Conservation (phyloP, 2,888 invertebrate genomes). For the Priocnemis perturbator region DNA sequence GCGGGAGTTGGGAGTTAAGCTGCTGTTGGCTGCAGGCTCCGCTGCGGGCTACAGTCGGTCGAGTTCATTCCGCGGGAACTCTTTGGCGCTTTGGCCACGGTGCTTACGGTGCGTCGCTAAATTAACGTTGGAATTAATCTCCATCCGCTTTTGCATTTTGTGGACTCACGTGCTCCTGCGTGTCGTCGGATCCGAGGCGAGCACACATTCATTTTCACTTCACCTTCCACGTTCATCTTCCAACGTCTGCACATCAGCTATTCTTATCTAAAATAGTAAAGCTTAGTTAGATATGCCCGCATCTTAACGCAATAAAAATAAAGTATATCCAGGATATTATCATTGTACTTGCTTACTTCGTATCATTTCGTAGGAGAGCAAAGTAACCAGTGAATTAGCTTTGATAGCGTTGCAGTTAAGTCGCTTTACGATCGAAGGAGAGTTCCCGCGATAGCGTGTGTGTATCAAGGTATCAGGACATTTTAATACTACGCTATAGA, state of each 20-base stretch:
- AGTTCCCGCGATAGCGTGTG: slow-evolving; percentile 1
- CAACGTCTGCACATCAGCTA: neutral
- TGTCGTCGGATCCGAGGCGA: neutral
- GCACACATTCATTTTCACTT: slow-evolving; percentile 24
- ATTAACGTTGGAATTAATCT: slow-evolving; percentile 48
- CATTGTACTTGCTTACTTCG: neutral
- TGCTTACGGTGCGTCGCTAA: slow-evolving; percentile 39
- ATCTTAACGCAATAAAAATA: too few species aligned
- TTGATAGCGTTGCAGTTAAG: neutral
- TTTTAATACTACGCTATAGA: neutral
- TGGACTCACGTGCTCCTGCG: slow-evolving; percentile 8
- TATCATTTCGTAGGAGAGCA: neutral
- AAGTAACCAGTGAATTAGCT: slow-evolving; percentile 5
- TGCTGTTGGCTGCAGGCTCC: slow-evolving; percentile 7
- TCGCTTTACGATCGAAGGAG: neutral
- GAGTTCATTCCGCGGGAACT: slow-evolving; percentile 21
- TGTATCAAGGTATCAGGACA: neutral
- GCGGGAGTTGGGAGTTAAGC: slow-evolving; percentile 29
- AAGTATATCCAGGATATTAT: too few species aligned
- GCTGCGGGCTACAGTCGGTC: neutral
- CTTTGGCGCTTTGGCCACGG: slow-evolving; percentile 16
- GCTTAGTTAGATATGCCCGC: too few species aligned
- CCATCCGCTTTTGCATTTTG: slow-evolving; percentile 34
- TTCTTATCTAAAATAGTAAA: neutral
- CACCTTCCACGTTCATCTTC: slow-evolving; percentile 3